A percentile compares a stretch with the other conserved stretches of the same genome.
These are phyloP conservation scores for Lutjanus erythropterus DNA, from an alignment of 2,113 vertebrate genomes.

Conservation along the genomic window DNA sequence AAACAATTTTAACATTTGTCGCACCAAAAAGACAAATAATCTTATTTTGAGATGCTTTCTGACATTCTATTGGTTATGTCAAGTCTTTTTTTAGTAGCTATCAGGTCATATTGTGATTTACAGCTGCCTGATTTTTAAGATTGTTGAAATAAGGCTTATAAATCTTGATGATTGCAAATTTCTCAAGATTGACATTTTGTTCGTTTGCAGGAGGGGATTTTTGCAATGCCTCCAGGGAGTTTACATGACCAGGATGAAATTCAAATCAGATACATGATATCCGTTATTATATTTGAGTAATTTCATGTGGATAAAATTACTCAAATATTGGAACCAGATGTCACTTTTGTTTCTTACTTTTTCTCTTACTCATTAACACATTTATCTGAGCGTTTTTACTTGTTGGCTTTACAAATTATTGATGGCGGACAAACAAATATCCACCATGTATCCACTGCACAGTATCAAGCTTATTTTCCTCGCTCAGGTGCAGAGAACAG, in stretches of 20 bases:
- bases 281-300: no score
- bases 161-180: no score
- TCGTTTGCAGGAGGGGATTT: background rate
- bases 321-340: background rate
- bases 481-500: conserved; percentile 34
- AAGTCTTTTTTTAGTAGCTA: background rate
- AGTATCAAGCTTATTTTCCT: conserved; percentile 37
- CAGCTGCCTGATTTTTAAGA: background rate
- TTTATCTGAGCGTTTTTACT: conserved; percentile 11
- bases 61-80: background rate
- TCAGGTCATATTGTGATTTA: background rate
- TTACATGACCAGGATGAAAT: background rate
- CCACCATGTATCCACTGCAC: background rate
- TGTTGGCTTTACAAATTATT: conserved; percentile 4
- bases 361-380: background rate
- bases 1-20: background rate
- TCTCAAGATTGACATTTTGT: background rate
- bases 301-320: background rate
- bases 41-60: background rate
- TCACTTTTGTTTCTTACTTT: background rate
- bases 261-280: background rate
- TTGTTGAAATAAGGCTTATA: no score
- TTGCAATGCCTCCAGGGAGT: no score
- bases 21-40: background rate
- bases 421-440: conserved; percentile 21